Base-by-base conservation (phyloP, 1,140 invertebrate genomes). In the Polypedilum vanderplanki region DNA sequence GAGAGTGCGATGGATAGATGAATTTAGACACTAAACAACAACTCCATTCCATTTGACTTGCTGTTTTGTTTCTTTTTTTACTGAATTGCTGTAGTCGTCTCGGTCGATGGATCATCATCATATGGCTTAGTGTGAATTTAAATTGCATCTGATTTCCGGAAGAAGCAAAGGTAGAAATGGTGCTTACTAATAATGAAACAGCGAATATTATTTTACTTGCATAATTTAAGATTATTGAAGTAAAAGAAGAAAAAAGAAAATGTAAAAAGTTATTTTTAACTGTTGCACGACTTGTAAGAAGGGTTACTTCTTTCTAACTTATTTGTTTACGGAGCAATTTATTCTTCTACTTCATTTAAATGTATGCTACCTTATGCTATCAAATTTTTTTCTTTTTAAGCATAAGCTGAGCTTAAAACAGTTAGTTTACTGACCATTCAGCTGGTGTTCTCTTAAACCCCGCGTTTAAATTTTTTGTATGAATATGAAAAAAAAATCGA, bases 71-170 rank as follows among this genome's bases (percentile, higher is more conserved):
- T 57, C 12, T 57, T 57, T 57, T 57, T 57, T 57, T n/a, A n/a
- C 46, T 57, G 46, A 57, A 57, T 57, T 57, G 46, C 12, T n/a
- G 15, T 12, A 46, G 9, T 9, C 46, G 46, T 57, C 46, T 57
- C 46, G 46, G 10, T 57, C 46, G 46, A 57, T 57, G 46, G 46
- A 57, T 57, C 12, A 46, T 46, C 41, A 46, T 46, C 41, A 57
- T 57, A 57, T 57, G 46, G 12, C n/a, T 46, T 46, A 46, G 8
- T 46, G 8, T 57, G 46, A 57, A n/a, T 57, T 12, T 57, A 57
- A 57, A 57, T 57, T 57, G 46, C 46, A 57, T 57, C 46, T 57
- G 46, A 57, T 57, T 57, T 57, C 46, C 46, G 46, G 46, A 57
- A 57, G n/a, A n/a, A 12, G 46, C 46, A n/a, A 33, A 33, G 24